Base-by-base conservation (phyloP, 2,797 vertebrate species). In the Anas flavirostris region DNA sequence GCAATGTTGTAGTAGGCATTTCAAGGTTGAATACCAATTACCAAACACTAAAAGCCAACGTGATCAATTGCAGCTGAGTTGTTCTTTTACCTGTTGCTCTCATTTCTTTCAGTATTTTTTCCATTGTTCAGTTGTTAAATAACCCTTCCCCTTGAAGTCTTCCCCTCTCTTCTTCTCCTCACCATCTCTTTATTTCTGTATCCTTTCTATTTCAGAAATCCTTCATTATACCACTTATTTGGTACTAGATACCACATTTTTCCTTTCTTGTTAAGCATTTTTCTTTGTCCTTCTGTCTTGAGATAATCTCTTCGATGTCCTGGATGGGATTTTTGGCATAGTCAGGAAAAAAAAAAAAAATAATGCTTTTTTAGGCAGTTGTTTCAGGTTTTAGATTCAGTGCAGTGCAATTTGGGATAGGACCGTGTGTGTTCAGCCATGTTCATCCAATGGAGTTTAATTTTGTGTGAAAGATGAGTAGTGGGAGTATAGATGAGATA, bases 241-340 rank as follows among this genome's bases (percentile, higher is more conserved):
- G 10, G 5, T 13, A 10, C 60, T 67, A 66, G 55, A 13, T 37
- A 37, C 7, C 80, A 22, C 12, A 68, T 31, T 6, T 72, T 91
- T 88, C n/a, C 28, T 64, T 85, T 46, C 26, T 75, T 50, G 2
- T 84, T 48, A 44, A 82, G n/a, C 0, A 28, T 41, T 37, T 3
- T 77, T 94, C 72, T 84, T 89, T 77, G 35, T 85, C 22, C 11
- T 87, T 93, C 69, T 78, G 26, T 52, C n/a, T 35, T 75, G 50
- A 79, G 29, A 73, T 62, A 60, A 52, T 62, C 23, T 52, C 80
- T 82, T 29, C 31, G 46, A 21, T 26, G 37, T 33, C 55, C 78
- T 72, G 21, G 37, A 31, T 62, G 23, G 31, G 25, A 62, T 90
- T 93, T 86, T 74, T 52, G 59, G 64, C 70, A 22, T 16, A 90